Conservation (phyloP, 1,140 invertebrate genomes). For the Calliphora vicina region DNA sequence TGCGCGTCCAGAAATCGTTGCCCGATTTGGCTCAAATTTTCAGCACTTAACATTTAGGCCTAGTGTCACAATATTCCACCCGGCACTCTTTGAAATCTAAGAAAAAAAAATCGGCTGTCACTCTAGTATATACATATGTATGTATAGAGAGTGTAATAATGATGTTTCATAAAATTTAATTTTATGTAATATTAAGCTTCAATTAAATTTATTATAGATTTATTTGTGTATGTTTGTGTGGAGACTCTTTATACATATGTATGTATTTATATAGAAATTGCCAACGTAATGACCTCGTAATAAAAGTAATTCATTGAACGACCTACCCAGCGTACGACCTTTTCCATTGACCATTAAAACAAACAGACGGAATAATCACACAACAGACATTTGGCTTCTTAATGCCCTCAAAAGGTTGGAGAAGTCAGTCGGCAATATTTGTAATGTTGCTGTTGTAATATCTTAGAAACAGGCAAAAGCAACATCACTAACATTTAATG, state of each 20-base stretch:
- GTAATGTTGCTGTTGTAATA: too few species aligned
- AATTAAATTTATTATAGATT: neutral
- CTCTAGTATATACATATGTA: too few species aligned
- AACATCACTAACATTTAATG: neutral
- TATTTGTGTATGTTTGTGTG: neutral
- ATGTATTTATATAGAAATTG: neutral
- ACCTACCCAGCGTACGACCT: neutral
- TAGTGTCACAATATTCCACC: too few species aligned
- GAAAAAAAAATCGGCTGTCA: too few species aligned
- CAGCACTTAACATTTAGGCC: too few species aligned
- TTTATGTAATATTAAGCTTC: conserved; percentile 1
- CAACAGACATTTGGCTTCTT: neutral
- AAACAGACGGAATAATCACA: neutral
- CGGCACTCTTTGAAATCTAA: too few species aligned
- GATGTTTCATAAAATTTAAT: neutral
- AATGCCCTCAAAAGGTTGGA: neutral
- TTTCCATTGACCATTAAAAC: conserved; percentile 13
- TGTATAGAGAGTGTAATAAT: neutral
- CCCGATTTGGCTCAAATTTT: too few species aligned
- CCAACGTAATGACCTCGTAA: conserved; percentile 26
- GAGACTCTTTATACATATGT: neutral
- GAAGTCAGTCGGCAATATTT: too few species aligned
- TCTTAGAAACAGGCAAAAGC: too few species aligned
- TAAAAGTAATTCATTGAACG: conserved; percentile 29
- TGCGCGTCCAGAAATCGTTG: too few species aligned